Percentiles rank a stretch among this genome's conserved stretches.
Conservation (phyloP, 2,113 vertebrate genomes). For the Polyodon spathula region DNA sequence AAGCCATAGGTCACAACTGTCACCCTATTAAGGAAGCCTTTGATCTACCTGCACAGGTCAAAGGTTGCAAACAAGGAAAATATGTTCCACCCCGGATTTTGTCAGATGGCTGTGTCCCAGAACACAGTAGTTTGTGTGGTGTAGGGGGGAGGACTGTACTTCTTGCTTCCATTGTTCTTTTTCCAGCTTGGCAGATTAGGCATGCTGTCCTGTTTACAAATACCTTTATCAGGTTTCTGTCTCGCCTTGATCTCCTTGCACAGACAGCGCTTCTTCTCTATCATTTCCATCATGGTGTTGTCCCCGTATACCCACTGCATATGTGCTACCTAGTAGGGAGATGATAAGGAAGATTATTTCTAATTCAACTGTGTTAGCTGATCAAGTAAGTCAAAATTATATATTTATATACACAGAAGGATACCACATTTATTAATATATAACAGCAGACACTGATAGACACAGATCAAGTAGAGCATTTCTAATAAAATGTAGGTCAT, state of each 20-base stretch:
- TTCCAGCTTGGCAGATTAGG: conserved; percentile 91
- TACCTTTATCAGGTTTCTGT: conserved; percentile 82
- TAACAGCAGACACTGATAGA: too few relatives aligned
- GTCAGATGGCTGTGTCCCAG: conserved; percentile 95
- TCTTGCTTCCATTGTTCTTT: conserved; percentile 77
- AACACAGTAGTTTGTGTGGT: conserved; percentile 81
- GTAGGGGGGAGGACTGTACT: conserved; percentile 84
- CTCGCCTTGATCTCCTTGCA: conserved; percentile 91
- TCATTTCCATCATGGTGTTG: conserved; percentile 94
- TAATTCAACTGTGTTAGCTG: not conserved
- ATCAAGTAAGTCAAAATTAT: too few relatives aligned
- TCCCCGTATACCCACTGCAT: conserved; percentile 89
- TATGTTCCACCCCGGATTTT: conserved; percentile 17
- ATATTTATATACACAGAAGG: too few relatives aligned
- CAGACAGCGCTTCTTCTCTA: conserved; percentile 88
- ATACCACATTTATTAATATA: too few relatives aligned
- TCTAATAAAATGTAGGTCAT: too few relatives aligned
- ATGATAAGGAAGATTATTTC: not conserved
- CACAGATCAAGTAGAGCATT: too few relatives aligned
- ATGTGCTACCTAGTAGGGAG: conserved; percentile 60
- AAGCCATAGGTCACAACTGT: conserved; percentile 33
- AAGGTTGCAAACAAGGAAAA: conserved; percentile 18
- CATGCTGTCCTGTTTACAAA: conserved; percentile 94
- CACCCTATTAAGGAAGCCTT: conserved; percentile 27
- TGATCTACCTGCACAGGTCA: conserved; percentile 28